These are phyloP conservation scores for Heliornis fulica DNA, from an alignment of 2,113 vertebrate species.

Conservation along the genomic window DNA sequence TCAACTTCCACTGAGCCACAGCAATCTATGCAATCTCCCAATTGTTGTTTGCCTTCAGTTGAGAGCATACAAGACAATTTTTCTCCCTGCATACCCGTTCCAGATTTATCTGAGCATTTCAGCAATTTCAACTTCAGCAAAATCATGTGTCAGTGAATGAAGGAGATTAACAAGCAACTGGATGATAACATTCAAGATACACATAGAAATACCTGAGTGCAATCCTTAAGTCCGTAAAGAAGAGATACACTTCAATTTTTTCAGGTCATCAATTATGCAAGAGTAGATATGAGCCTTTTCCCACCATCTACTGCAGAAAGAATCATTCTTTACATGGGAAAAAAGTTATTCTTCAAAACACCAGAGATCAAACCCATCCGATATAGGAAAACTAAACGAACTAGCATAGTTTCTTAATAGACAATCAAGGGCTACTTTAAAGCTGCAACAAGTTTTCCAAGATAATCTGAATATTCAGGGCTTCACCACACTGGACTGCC, in stretches of 20 bases:
- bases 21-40: neutral
- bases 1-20: neutral
- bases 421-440: neutral
- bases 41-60: accelerated
- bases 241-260: neutral
- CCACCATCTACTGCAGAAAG: neutral
- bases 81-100: accelerated
- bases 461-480: neutral
- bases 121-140: neutral
- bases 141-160: neutral
- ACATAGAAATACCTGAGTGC: neutral
- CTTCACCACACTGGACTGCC: neutral
- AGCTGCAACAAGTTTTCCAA: neutral
- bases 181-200: neutral
- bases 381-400: neutral
- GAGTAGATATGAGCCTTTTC: neutral
- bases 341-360: neutral
- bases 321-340: neutral
- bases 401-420: neutral
- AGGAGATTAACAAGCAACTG: neutral
- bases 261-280: neutral
- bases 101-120: neutral
- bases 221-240: neutral
- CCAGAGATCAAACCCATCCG: neutral
- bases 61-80: neutral